Percentiles rank a stretch among this genome's conserved stretches.
These are phyloP conservation scores for Cactoblastis cactorum DNA, from an alignment of 2,888 invertebrate species.

Conservation along the genomic window DNA sequence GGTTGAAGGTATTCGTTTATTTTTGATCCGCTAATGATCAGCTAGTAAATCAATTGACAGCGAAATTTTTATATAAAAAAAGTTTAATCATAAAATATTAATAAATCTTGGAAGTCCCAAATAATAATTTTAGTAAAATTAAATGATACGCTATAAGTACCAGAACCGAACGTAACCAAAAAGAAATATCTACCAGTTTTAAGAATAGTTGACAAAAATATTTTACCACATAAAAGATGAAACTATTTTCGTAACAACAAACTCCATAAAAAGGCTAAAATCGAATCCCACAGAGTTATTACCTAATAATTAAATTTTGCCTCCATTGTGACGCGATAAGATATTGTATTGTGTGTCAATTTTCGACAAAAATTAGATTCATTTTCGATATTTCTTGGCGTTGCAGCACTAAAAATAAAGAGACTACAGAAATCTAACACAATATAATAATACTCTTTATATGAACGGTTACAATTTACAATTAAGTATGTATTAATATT, in stretches of 20 bases:
- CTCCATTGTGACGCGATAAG: neutral
- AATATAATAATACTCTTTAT: neutral
- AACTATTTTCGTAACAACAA: neutral
- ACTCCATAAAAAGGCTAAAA: neutral
- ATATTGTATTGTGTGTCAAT: constrained; percentile 14
- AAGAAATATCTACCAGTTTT: too few relatives aligned
- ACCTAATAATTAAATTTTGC: neutral
- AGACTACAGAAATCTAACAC: neutral
- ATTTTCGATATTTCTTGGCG: constrained; percentile 12
- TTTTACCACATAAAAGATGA: neutral
- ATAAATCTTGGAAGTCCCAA: too few relatives aligned
- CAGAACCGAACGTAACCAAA: too few relatives aligned
- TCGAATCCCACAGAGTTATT: neutral
- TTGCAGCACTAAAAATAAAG: neutral
- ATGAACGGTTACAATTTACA: too few relatives aligned
- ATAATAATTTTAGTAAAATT: too few relatives aligned
- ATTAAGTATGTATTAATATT: too few relatives aligned
- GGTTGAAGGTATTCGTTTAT: too few relatives aligned
- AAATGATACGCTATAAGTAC: too few relatives aligned
- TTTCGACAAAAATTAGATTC: constrained; percentile 18
- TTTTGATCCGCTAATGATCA: too few relatives aligned
- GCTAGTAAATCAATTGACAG: too few relatives aligned
- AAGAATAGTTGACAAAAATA: neutral
- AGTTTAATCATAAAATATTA: too few relatives aligned
- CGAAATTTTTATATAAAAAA: too few relatives aligned